Evolutionary conservation across 2,888 invertebrate genomes (phyloP).

Genomic region (Euplagia quadripunctaria): DNA sequence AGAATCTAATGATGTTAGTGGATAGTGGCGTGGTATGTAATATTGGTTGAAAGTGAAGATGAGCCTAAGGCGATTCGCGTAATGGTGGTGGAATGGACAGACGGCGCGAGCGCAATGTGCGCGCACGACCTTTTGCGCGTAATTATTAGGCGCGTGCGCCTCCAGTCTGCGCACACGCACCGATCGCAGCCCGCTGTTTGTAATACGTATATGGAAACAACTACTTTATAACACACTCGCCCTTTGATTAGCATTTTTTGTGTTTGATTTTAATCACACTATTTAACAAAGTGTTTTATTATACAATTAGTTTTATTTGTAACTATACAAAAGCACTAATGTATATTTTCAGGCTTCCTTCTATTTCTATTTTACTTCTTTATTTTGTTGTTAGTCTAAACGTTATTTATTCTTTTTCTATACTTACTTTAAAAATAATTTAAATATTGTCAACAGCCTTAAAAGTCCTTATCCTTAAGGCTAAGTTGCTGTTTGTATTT

Average conservation of each 20-base stretch:
- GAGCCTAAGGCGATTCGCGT: conserved; percentile 42
- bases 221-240: conserved; percentile 71
- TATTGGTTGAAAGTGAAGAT: conserved; percentile 48
- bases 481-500: neutral
- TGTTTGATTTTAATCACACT: conserved; percentile 73
- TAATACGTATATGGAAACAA: conserved; percentile 74
- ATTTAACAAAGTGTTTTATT: conserved; percentile 62
- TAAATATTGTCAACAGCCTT: neutral
- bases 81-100: conserved; percentile 50
- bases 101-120: conserved; percentile 76
- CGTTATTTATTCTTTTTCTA: neutral
- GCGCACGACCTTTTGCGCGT: conserved; percentile 83
- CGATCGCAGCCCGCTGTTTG: conserved; percentile 53
- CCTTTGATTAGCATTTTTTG: conserved; percentile 76
- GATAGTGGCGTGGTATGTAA: conserved; percentile 18
- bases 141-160: conserved; percentile 83
- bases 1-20: conserved; percentile 40
- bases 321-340: neutral
- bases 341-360: neutral
- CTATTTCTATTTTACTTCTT: neutral
- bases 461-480: neutral
- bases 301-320: conserved; percentile 24
- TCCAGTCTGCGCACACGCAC: conserved; percentile 59
- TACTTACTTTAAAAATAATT: neutral
- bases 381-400: neutral